These are phyloP conservation scores for Pholis gunnellus DNA, from an alignment of 2,113 vertebrate genomes.

Conservation along the genomic window DNA sequence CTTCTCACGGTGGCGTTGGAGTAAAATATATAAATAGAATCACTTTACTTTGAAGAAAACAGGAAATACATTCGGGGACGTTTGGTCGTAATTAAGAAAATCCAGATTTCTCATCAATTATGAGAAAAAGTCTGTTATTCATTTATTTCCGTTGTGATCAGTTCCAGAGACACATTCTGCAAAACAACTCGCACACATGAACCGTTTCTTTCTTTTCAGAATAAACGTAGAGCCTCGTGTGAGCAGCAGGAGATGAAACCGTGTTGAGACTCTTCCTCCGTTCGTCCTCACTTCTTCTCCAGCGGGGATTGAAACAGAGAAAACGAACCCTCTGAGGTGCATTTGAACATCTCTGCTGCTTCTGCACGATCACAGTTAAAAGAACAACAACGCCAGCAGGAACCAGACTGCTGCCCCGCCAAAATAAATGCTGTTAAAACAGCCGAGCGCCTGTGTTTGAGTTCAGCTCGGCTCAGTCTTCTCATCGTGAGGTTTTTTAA, in stretches of 20 bases:
- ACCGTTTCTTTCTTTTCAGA: too few relatives aligned
- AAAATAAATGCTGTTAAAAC: too few relatives aligned
- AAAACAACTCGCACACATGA: too few relatives aligned
- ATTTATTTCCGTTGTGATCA: too few relatives aligned
- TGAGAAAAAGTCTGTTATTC: too few relatives aligned
- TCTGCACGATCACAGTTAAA: constrained; percentile 44
- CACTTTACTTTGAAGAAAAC: neutral
- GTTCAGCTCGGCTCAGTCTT: too few relatives aligned
- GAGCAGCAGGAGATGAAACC: neutral
- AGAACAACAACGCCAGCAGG: neutral
- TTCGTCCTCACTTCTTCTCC: neutral
- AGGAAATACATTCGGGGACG: neutral
- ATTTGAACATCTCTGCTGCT: neutral
- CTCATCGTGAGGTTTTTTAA: too few relatives aligned
- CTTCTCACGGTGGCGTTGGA: too few relatives aligned
- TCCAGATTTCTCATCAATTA: too few relatives aligned
- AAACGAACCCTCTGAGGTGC: neutral
- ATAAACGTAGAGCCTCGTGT: too few relatives aligned
- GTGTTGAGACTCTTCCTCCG: neutral
- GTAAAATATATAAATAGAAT: neutral
- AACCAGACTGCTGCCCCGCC: neutral
- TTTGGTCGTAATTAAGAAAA: neutral
- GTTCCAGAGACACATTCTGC: too few relatives aligned
- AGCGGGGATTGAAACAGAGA: neutral
- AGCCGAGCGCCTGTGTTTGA: too few relatives aligned